phyloP scores from a whole-genome alignment of 1,140 invertebrate species.

The Drosophila elegans region DNA sequence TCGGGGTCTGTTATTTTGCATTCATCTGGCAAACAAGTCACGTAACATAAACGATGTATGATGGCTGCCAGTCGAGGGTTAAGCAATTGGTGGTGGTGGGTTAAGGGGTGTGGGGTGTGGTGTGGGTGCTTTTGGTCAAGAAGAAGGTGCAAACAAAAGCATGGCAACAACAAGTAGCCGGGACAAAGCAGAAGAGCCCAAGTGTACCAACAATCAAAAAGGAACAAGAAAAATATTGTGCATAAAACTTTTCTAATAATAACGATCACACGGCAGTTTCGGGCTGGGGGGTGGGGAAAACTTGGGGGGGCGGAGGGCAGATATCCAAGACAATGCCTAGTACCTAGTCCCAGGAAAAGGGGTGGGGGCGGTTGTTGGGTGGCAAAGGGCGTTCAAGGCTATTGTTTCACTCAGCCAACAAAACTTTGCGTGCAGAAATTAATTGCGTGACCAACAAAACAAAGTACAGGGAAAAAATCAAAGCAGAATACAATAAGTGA shows the following conservation, averaged over 20 bases:
- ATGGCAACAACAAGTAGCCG: conserved; percentile 24
- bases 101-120: not conserved
- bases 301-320: not conserved
- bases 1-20: conserved; percentile 53
- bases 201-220: conserved; percentile 34
- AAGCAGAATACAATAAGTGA: conserved; percentile 35
- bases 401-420: conserved; percentile 44
- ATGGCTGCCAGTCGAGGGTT: conserved; percentile 47
- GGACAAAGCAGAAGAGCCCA: conserved; percentile 11
- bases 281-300: not conserved
- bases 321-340: conserved; percentile 46
- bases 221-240: conserved; percentile 50
- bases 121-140: conserved; percentile 8
- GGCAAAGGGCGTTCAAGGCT: conserved; percentile 24
- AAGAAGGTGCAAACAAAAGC: conserved; percentile 38
- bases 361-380: not conserved
- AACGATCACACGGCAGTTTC: conserved; percentile 38
- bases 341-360: conserved; percentile 1
- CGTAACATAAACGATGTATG: conserved; percentile 62
- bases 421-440: conserved; percentile 56
- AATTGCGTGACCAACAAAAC: conserved; percentile 55
- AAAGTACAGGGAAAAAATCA: conserved; percentile 40
- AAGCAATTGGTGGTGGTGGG: conserved; percentile 7
- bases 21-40: conserved; percentile 61
- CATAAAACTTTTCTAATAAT: conserved; percentile 59